phyloP scores from a whole-genome alignment of 2,113 vertebrate genomes.

The Paralichthys olivaceus region DNA sequence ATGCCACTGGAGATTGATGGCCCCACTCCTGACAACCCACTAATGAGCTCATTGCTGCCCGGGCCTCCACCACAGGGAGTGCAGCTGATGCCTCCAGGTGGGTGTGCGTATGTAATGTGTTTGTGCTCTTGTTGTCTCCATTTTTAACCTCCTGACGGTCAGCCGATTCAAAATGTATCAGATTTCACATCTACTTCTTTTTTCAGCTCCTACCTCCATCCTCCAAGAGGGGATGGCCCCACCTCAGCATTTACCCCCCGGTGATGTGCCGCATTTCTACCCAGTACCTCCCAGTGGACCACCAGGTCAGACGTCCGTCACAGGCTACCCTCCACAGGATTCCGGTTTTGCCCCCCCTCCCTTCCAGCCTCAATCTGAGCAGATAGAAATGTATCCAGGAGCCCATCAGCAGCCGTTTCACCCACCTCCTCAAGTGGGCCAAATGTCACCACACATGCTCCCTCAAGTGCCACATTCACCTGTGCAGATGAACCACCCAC shows the following conservation, averaged over 20 bases:
- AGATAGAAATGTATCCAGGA: conserved; percentile 70
- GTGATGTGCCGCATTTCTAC: conserved; percentile 81
- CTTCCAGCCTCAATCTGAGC: conserved; percentile 78
- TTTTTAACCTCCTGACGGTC: neutral
- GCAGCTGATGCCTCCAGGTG: conserved; percentile 94
- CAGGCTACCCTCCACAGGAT: conserved; percentile 56
- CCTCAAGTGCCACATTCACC: conserved; percentile 64
- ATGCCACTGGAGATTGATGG: conserved; percentile 69
- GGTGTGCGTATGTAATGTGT: conserved; percentile 35
- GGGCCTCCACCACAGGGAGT: conserved; percentile 78
- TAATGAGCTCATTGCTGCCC: conserved; percentile 85
- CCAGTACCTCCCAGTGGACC: conserved; percentile 72
- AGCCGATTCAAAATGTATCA: neutral
- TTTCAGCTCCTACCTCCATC: conserved; percentile 84
- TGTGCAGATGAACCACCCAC: conserved; percentile 46
- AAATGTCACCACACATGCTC: conserved; percentile 62
- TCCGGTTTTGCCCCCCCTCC: conserved; percentile 75
- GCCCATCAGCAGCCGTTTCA: conserved; percentile 53
- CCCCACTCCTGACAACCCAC: conserved; percentile 80
- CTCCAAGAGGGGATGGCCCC: conserved; percentile 80
- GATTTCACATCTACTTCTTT: conserved; percentile 25
- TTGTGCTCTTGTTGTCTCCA: neutral
- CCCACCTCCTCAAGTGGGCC: conserved; percentile 48
- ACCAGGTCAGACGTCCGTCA: conserved; percentile 50
- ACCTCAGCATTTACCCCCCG: conserved; percentile 51